Percentiles rank a stretch among this genome's conserved stretches.
phyloP scores from a whole-genome alignment of 2,888 invertebrate species.

The Lasioglossum calceatum region DNA sequence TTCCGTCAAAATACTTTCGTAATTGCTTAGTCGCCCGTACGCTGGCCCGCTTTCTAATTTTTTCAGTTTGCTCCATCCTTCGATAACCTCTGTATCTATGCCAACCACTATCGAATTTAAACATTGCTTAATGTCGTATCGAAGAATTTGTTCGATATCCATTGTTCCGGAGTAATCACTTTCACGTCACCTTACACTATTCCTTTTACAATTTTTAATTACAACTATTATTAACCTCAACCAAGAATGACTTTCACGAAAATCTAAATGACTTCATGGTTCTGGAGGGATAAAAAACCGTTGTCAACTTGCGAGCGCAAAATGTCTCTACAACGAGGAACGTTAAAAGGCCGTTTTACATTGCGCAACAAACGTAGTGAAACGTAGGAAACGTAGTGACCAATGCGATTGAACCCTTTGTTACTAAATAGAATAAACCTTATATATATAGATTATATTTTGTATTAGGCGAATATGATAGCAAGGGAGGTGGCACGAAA shows the following conservation, averaged over 20 bases:
- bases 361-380: background rate
- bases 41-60: constrained; percentile 52
- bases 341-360: background rate
- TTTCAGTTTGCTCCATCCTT: constrained; percentile 64
- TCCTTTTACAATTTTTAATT: constrained; percentile 46
- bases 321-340: constrained; percentile 32
- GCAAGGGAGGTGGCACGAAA: too few relatives aligned
- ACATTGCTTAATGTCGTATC: constrained; percentile 53
- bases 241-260: constrained; percentile 67
- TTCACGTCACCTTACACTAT: constrained; percentile 42
- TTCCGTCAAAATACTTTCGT: constrained; percentile 50
- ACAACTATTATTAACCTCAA: constrained; percentile 65
- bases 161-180: constrained; percentile 47
- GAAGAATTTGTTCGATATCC: constrained; percentile 59
- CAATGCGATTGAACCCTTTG: background rate
- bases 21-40: constrained; percentile 49
- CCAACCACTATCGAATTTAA: constrained; percentile 64
- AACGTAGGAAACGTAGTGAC: background rate
- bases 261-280: constrained; percentile 66
- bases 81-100: constrained; percentile 49
- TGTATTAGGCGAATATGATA: too few relatives aligned
- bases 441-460: too few relatives aligned
- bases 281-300: constrained; percentile 42
- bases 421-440: background rate
- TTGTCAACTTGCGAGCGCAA: constrained; percentile 22